Percentiles rank a stretch among this genome's conserved stretches.
phyloP scores from a whole-genome alignment of 2,113 vertebrate genomes.

The Burhinus oedicnemus region DNA sequence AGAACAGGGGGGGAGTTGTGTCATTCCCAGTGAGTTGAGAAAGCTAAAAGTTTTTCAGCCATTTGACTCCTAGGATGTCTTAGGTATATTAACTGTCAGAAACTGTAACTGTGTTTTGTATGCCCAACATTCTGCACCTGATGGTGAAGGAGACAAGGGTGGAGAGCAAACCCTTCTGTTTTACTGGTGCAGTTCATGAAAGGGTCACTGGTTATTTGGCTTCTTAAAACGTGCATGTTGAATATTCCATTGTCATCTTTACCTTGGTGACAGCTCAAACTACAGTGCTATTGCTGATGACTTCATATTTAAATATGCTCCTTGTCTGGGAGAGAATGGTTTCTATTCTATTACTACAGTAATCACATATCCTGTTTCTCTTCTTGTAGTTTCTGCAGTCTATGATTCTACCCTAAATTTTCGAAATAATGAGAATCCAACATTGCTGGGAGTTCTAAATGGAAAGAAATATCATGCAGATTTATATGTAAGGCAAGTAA shows the following conservation, averaged over 20 bases:
- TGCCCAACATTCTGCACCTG: neutral
- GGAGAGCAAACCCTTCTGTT: neutral
- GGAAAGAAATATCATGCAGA: conserved; percentile 95
- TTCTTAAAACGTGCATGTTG: neutral
- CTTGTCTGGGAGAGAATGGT: neutral
- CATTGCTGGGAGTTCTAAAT: conserved; percentile 89
- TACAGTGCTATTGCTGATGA: neutral
- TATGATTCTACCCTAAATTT: conserved; percentile 98
- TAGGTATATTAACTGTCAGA: neutral
- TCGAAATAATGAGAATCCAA: conserved; percentile 90
- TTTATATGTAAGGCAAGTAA: conserved; percentile 88
- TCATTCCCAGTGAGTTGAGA: neutral
- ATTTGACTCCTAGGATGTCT: neutral
- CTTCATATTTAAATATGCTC: neutral
- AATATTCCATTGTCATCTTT: neutral
- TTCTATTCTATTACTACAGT: neutral
- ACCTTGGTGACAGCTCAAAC: neutral
- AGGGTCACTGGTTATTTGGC: neutral
- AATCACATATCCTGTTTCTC: conserved; percentile 32
- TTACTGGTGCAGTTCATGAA: neutral
- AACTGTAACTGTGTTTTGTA: neutral
- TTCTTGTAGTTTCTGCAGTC: conserved; percentile 89
- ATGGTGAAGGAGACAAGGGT: neutral
- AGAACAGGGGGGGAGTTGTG: neutral
- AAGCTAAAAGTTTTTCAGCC: neutral